Evolutionary conservation across 2,797 vertebrate genomes (phyloP).

Genomic region (Rhinogobio ventralis): DNA sequence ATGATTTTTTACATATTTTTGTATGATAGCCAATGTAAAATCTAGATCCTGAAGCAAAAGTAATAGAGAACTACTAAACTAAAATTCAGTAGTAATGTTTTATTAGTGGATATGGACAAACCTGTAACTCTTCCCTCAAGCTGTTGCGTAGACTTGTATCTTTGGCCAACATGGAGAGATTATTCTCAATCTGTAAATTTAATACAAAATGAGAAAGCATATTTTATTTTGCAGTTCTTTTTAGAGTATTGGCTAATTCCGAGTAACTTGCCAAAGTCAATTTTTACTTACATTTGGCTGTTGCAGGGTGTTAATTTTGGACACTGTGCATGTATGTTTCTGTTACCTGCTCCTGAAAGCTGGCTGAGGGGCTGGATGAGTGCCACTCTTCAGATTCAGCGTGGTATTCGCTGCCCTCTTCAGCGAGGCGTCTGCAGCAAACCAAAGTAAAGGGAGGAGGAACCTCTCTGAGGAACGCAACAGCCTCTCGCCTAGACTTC

Average conservation of each 20-base stretch:
- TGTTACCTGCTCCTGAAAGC: constrained; percentile 71
- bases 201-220: constrained; percentile 15
- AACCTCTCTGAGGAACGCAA: constrained; percentile 92
- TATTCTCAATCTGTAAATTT: constrained; percentile 69
- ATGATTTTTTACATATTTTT: neutral
- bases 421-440: constrained; percentile 86
- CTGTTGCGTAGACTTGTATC: constrained; percentile 27
- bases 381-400: constrained; percentile 74
- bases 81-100: neutral
- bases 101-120: neutral
- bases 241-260: neutral
- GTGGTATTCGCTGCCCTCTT: constrained; percentile 77
- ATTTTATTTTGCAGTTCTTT: neutral
- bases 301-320: constrained; percentile 18
- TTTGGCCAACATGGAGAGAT: constrained; percentile 67
- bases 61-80: neutral
- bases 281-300: constrained; percentile 17
- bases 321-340: neutral
- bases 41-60: neutral
- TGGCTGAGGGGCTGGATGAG: constrained; percentile 37
- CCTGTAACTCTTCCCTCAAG: constrained; percentile 35
- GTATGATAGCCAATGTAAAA: neutral
- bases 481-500: constrained; percentile 87
- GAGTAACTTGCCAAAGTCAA: neutral
- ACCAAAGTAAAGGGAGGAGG: constrained; percentile 93